Evolutionary conservation across 2,888 invertebrate genomes (phyloP), one percentile per base, ranked within the genome.

Genomic region (Megamerina dolium): DNA sequence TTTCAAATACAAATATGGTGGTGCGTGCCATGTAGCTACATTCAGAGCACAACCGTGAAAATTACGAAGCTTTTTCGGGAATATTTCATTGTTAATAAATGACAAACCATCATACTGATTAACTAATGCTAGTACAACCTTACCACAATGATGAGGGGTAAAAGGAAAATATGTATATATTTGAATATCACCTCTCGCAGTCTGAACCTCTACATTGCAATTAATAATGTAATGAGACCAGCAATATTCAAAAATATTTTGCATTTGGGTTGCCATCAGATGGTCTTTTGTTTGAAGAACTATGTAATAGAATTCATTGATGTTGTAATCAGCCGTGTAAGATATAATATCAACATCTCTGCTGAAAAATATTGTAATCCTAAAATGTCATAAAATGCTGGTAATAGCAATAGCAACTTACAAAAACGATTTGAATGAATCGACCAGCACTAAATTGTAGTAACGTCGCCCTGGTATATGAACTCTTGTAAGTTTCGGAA

Each of bases 151-250:
- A 0, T 36, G 36, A 1, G 40, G 32, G 5, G 54, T 54, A 18
- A 55, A 62, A 0, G 65, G 65, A 31, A 48, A 54, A 40, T 64
- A 64, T 1, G 61, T 61, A 18, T 59, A 64, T 6, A 64, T 23
- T 4, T 54, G 37, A 5, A 64, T 53, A 4, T 60, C 58, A 0
- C 55, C 63, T 3, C 41, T 29, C 1, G 54, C 49, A 8, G 46
- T 51, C 37, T 64, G 61, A 20, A 63, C 52, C 27, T 60, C 61
- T 3, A 64, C 33, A 29, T 54, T 60, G 43, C 64, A 61, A 37
- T 65, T 61, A 41, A 63, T 58, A 12, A 64, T 51, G 27, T 58
- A 55, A 20, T 62, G 37, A 9, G 35, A 43, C 66, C 66, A 64
- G 40, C 63, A 64, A 18, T 64, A 64, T 5, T 52, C 53, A 2